These are phyloP conservation scores for Tetrao urogallus DNA, from an alignment of 2,113 vertebrate species.

Conservation along the genomic window DNA sequence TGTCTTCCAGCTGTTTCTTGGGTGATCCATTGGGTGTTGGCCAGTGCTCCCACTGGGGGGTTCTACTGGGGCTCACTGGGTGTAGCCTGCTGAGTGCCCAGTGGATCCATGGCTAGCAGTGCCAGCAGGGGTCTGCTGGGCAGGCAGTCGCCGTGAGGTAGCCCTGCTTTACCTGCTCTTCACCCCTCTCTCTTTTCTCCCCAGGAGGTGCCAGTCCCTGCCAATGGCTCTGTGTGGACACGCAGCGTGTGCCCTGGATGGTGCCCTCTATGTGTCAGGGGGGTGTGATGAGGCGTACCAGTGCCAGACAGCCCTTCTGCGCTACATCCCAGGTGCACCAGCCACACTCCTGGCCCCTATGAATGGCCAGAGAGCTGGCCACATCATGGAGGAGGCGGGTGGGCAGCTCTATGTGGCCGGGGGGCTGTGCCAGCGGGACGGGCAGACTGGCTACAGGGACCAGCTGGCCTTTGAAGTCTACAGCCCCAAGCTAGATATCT, in stretches of 20 bases:
- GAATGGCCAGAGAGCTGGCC: conserved; percentile 77
- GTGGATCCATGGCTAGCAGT: rapidly evolving
- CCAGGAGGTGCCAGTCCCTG: conserved; percentile 77
- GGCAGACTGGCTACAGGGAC: conserved; percentile 71
- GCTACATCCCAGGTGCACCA: conserved; percentile 69
- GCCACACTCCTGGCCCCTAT: conserved; percentile 73
- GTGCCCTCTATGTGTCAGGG: conserved; percentile 77
- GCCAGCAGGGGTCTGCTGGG: neutral
- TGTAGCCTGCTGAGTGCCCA: neutral
- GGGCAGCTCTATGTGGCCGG: conserved; percentile 80
- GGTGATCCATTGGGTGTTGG: neutral
- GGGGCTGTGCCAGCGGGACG: conserved; percentile 64
- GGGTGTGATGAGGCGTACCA: conserved; percentile 65
- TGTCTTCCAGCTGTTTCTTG: neutral
- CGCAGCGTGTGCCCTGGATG: conserved; percentile 74
- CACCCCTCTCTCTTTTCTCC: neutral
- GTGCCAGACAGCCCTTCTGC: conserved; percentile 70
- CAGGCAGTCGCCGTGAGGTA: neutral
- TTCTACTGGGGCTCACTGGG: neutral
- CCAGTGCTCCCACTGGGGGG: neutral
- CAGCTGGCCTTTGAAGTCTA: conserved; percentile 81
- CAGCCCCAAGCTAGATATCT: conserved; percentile 66
- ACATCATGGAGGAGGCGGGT: conserved; percentile 78
- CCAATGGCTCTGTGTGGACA: conserved; percentile 78
- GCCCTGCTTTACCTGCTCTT: neutral